phyloP scores from a whole-genome alignment of 1,140 invertebrate genomes.

The Sycophila sp. region DNA sequence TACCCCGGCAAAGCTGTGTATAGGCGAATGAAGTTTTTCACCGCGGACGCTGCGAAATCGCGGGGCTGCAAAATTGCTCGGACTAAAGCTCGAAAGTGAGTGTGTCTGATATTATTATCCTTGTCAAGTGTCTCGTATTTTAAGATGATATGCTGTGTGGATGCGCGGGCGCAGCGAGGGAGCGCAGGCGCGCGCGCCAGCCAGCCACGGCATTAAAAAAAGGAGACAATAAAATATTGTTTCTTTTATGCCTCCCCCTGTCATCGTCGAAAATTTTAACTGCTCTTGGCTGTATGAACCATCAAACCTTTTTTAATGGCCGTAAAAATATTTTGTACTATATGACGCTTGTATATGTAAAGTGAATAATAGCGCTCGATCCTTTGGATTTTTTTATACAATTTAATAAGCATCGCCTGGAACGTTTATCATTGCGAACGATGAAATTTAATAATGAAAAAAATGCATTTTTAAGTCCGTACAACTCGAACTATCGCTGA shows the following conservation, averaged over 20 bases:
- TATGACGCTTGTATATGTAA: not conserved
- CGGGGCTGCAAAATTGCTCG: conserved; percentile 17
- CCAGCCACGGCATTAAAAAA: conserved; percentile 1
- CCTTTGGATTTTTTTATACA: not conserved
- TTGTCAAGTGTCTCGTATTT: conserved; percentile 33
- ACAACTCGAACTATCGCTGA: no score
- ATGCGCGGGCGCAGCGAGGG: not conserved
- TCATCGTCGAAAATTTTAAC: conserved; percentile 32
- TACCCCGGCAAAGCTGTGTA: not conserved
- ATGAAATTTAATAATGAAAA: no score
- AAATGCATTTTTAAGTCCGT: no score
- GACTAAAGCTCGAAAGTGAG: conserved; percentile 23
- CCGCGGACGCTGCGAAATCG: no score
- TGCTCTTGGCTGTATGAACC: conserved; percentile 4
- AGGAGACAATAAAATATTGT: conserved; percentile 27
- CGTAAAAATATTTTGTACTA: conserved; percentile 21
- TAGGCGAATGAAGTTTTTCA: not conserved
- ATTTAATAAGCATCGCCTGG: no score
- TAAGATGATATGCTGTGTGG: conserved; percentile 19
- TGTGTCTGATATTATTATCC: conserved; percentile 31
- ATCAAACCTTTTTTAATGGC: conserved; percentile 17
- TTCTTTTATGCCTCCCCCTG: conserved; percentile 24
- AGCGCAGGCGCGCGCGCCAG: not conserved
- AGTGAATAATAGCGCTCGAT: not conserved
- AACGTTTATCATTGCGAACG: no score